These are phyloP conservation scores for Drosophila willistoni DNA, from an alignment of 1,140 invertebrate genomes.

Conservation along the genomic window DNA sequence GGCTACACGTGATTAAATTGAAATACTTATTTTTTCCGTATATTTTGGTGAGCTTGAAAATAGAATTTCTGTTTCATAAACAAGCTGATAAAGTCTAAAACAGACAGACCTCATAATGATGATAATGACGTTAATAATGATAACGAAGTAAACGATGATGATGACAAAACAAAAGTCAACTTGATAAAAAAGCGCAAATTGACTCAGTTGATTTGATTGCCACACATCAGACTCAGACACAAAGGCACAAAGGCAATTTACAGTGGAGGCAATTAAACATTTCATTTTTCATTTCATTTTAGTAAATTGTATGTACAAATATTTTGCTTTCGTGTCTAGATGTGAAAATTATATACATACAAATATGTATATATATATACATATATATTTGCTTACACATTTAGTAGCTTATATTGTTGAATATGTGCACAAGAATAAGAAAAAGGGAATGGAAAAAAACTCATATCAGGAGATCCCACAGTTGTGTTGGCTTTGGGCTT, in stretches of 20 bases:
- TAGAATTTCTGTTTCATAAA: slow-evolving; percentile 4
- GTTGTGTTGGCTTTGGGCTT: background rate
- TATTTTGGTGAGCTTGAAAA: background rate
- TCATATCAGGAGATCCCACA: background rate
- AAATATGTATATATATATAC: background rate
- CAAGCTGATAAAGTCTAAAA: slow-evolving; percentile 5
- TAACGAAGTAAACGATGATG: background rate
- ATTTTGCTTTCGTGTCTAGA: slow-evolving; percentile 8
- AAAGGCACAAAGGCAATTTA: slow-evolving; percentile 11
- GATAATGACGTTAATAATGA: background rate
- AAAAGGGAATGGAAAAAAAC: background rate
- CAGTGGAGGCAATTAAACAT: slow-evolving; percentile 12
- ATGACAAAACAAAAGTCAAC: slow-evolving; percentile 18
- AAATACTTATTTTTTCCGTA: background rate
- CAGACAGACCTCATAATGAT: background rate
- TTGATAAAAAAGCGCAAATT: slow-evolving; percentile 18
- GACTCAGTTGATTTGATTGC: slow-evolving; percentile 27
- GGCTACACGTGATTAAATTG: slow-evolving; percentile 16
- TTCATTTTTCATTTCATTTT: slow-evolving; percentile 10
- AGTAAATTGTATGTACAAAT: background rate
- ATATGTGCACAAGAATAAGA: slow-evolving; percentile 1
- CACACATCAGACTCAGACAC: slow-evolving; percentile 6
- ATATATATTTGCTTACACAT: background rate
- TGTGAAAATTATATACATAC: background rate
- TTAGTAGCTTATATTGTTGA: background rate